Percentiles rank a stretch among this genome's conserved stretches.
Evolutionary conservation across 2,797 vertebrate genomes (phyloP).

Genomic region (Bradypodion ventrale): DNA sequence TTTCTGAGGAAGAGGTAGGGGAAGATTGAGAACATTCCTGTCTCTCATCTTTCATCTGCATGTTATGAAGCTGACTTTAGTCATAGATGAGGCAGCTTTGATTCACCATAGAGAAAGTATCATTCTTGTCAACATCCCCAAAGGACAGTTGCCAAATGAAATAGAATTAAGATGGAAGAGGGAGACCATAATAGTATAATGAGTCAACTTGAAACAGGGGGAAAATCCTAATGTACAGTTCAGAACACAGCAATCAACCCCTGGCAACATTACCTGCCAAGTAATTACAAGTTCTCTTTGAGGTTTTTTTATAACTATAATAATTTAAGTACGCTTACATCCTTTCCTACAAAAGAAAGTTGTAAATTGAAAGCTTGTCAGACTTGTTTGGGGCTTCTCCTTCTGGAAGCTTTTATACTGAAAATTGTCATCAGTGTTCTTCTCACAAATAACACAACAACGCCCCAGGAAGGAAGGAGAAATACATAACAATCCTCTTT

Average conservation of each 20-base stretch:
- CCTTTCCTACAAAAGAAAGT: slow-evolving; percentile 56
- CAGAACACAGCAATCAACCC: slow-evolving; percentile 55
- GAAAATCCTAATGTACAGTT: slow-evolving; percentile 51
- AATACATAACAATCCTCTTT: slow-evolving; percentile 33
- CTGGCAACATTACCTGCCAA: slow-evolving; percentile 59
- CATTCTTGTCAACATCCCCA: slow-evolving; percentile 54
- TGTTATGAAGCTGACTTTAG: slow-evolving; percentile 65
- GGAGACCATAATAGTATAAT: slow-evolving; percentile 62
- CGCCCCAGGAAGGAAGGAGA: slow-evolving; percentile 10
- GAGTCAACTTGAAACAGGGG: slow-evolving; percentile 35
- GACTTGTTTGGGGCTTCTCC: slow-evolving; percentile 52
- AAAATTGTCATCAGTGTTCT: slow-evolving; percentile 37
- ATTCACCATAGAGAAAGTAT: slow-evolving; percentile 63
- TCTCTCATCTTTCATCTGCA: slow-evolving; percentile 60
- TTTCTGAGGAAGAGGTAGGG: background rate
- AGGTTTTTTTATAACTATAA: slow-evolving; percentile 42
- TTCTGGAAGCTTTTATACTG: slow-evolving; percentile 59
- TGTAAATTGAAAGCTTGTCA: slow-evolving; percentile 56
- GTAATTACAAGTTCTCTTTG: slow-evolving; percentile 58
- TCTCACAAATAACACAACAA: slow-evolving; percentile 40
- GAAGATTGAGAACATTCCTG: background rate
- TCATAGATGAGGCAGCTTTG: slow-evolving; percentile 54
- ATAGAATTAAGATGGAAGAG: slow-evolving; percentile 54
- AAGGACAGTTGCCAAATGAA: slow-evolving; percentile 66
- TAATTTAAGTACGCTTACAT: slow-evolving; percentile 57